A percentile compares a stretch with the other conserved stretches of the same genome.
These are phyloP conservation scores for Dipus sagitta DNA, from an alignment of 2,797 vertebrate species.

Conservation along the genomic window DNA sequence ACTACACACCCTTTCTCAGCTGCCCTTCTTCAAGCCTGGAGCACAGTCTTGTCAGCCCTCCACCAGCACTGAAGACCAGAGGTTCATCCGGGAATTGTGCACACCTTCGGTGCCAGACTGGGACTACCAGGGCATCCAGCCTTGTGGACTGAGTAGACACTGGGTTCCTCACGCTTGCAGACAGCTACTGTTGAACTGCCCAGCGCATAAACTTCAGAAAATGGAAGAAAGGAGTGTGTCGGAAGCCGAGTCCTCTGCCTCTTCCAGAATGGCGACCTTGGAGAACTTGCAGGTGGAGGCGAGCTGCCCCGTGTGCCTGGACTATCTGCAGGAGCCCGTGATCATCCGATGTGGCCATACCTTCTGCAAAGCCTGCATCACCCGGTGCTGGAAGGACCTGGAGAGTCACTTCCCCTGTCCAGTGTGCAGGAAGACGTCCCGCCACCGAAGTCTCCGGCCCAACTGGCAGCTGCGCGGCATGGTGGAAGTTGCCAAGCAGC, in stretches of 20 bases:
- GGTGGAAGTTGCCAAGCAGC: slow-evolving; percentile 86
- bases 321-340: slow-evolving; percentile 80
- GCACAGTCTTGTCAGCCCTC: no score
- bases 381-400: slow-evolving; percentile 86
- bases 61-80: no score
- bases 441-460: slow-evolving; percentile 91
- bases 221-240: slow-evolving; percentile 82
- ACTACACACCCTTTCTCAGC: no score
- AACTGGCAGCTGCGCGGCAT: slow-evolving; percentile 87
- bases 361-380: slow-evolving; percentile 87
- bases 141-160: no score
- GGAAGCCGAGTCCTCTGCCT: slow-evolving; percentile 79
- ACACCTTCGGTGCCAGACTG: no score
- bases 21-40: no score
- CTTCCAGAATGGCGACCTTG: slow-evolving; percentile 81
- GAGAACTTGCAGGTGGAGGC: slow-evolving; percentile 86
- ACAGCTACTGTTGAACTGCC: no score
- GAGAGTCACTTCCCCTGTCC: slow-evolving; percentile 90
- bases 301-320: background rate
- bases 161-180: no score
- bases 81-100: no score
- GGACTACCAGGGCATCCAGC: no score
- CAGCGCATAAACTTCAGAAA: background rate
- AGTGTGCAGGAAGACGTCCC: slow-evolving; percentile 93
- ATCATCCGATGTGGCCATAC: slow-evolving; percentile 88